A percentile compares a stretch with the other conserved stretches of the same genome.
Conservation (phyloP, 2,113 vertebrate genomes). For the Paradisaea rubra region DNA sequence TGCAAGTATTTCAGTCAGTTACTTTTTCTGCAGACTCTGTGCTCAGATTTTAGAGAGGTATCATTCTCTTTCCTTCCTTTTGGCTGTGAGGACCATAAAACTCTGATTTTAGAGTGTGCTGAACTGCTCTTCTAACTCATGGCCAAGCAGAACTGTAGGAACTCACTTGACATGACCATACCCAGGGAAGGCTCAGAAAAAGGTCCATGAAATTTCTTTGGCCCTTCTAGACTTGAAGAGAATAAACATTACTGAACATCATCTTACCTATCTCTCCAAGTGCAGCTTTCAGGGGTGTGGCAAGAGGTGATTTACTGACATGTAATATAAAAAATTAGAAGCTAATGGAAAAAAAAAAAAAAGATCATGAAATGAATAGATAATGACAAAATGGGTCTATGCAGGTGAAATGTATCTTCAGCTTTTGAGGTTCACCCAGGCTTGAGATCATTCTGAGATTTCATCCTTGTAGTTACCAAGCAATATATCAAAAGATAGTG, state of each 20-base stretch:
- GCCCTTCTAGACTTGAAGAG: background rate
- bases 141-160: background rate
- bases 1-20: background rate
- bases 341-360: background rate
- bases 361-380: background rate
- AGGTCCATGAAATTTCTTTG: background rate
- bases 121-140: background rate
- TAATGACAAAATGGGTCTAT: background rate
- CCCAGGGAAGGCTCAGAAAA: background rate
- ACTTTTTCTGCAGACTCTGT: background rate
- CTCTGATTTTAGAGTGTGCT: background rate
- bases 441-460: conserved; percentile 48
- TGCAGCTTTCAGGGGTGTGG: background rate
- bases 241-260: conserved; percentile 4
- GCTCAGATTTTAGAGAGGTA: background rate
- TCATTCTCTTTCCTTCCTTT: background rate
- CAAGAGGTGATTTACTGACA: background rate
- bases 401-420: conserved; percentile 4
- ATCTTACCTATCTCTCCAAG: background rate
- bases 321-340: background rate
- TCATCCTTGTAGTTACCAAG: conserved; percentile 29
- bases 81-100: background rate
- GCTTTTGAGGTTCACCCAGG: conserved; percentile 12
- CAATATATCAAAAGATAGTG: background rate
- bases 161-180: background rate